Conservation (phyloP, 1,140 invertebrate genomes). For the Cephus cinctus region DNA sequence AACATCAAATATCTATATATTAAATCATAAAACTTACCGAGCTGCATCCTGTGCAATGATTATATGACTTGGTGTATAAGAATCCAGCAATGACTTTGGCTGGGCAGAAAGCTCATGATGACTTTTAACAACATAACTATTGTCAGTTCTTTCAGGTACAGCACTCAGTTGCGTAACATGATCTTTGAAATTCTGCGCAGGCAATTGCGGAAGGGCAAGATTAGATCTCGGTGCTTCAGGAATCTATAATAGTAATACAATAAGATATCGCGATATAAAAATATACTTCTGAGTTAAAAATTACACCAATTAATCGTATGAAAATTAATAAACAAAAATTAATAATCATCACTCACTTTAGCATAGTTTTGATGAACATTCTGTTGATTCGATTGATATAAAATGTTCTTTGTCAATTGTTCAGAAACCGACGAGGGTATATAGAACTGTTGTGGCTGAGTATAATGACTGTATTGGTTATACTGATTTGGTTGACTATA, state of each 20-base stretch:
- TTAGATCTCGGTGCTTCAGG: constrained; percentile 20
- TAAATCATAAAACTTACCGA: too few relatives aligned
- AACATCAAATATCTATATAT: too few relatives aligned
- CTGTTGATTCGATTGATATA: too few relatives aligned
- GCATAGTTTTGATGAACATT: constrained; percentile 7
- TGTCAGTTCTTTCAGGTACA: constrained; percentile 27
- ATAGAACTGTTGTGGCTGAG: background rate
- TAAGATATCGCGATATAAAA: too few relatives aligned
- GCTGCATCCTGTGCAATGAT: constrained; percentile 45
- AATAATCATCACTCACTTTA: constrained; percentile 6
- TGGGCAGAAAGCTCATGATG: constrained; percentile 5
- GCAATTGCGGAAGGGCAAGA: constrained; percentile 33
- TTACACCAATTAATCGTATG: constrained; percentile 4
- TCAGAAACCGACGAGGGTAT: too few relatives aligned
- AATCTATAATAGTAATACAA: constrained; percentile 23
- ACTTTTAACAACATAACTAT: constrained; percentile 21
- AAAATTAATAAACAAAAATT: background rate
- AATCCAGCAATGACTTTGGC: constrained; percentile 46
- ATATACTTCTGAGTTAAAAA: too few relatives aligned
- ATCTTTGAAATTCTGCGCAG: constrained; percentile 36
- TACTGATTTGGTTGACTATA: constrained; percentile 23
- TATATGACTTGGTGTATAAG: constrained; percentile 47
- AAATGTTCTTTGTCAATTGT: too few relatives aligned
- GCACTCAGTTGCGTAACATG: constrained; percentile 26
- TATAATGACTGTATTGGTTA: background rate